Conservation (phyloP, 1,140 invertebrate species). For the Rhagoletis pomonella region DNA sequence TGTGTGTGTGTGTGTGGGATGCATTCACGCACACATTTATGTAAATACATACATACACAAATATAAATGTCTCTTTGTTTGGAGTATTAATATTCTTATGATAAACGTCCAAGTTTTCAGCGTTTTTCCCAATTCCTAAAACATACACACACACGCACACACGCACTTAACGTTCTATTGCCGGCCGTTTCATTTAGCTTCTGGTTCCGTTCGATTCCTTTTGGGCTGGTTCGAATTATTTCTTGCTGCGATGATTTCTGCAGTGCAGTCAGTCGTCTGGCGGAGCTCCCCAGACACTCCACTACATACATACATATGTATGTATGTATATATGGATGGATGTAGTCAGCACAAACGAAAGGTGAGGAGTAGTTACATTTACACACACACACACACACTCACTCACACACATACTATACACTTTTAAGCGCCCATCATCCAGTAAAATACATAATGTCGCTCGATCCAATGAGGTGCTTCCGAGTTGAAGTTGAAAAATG, state of each 20-base stretch:
- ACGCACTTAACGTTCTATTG: not conserved
- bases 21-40: not conserved
- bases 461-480: constrained; percentile 11
- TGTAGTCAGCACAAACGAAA: not conserved
- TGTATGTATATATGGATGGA: no score
- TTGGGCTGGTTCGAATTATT: constrained; percentile 31
- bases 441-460: constrained; percentile 26
- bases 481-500: constrained; percentile 48
- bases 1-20: not conserved
- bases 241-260: constrained; percentile 6
- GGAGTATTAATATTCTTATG: constrained; percentile 33
- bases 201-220: constrained; percentile 32
- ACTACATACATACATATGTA: no score
- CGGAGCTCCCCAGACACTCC: constrained; percentile 32
- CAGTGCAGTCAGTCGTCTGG: constrained; percentile 24
- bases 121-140: not conserved
- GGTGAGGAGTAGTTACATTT: not conserved
- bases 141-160: no score
- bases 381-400: not conserved
- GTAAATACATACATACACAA: not conserved
- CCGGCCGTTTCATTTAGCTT: not conserved
- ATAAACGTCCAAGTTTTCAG: constrained; percentile 16
- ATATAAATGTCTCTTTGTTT: not conserved
- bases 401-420: not conserved
- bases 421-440: constrained; percentile 32